Base-by-base conservation (phyloP, 2,888 invertebrate species). In the Oscheius onirici region DNA sequence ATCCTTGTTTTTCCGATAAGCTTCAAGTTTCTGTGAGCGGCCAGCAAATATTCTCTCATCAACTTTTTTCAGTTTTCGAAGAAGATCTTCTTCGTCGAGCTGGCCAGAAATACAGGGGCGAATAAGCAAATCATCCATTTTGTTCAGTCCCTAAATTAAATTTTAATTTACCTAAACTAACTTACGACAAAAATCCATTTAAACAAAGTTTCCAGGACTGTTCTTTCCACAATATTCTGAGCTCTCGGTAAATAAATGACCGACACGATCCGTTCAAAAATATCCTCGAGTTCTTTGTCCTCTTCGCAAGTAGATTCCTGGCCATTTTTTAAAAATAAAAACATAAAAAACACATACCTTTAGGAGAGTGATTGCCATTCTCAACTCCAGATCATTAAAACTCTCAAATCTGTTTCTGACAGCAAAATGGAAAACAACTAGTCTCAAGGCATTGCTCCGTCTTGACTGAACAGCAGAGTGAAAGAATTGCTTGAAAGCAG, bases 171-270 rank as follows among this genome's bases (percentile, higher is more conserved):
- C 2, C 8, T 55, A 17, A 22, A 17, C n/a, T 10, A 3, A n/a
- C 44, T 54, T 10, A 68, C 67, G 17, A 22, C 43, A 54, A 41
- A 68, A 43, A 68, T 68, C 67, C 67, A 68, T 55, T 8, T 6
- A 26, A 68, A 68, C n/a, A 68, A 0, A 2, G 67, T 28, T 28
- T 68, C 55, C 1, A 54, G 11, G 6, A 24, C 28, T n/a, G n/a
- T 43, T 44, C 24, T 41, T 15, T 68, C 67, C 1, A 55, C 55
- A 24, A 24, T 41, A n/a, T 43, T 68, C 13, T 26, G 43, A 26
- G 40, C 22, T 17, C 52, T 34, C 11, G 67, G 55, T n/a, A 54
- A 24, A 22, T 68, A 68, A 11, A 68, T 28, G n/a, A 54, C 41
- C 5, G 41, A 20, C 10, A 68, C 55, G 22, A 68, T 44, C 3